These are phyloP conservation scores for Delphinapterus leucas DNA, from an alignment of 2,113 vertebrate species.

Conservation along the genomic window DNA sequence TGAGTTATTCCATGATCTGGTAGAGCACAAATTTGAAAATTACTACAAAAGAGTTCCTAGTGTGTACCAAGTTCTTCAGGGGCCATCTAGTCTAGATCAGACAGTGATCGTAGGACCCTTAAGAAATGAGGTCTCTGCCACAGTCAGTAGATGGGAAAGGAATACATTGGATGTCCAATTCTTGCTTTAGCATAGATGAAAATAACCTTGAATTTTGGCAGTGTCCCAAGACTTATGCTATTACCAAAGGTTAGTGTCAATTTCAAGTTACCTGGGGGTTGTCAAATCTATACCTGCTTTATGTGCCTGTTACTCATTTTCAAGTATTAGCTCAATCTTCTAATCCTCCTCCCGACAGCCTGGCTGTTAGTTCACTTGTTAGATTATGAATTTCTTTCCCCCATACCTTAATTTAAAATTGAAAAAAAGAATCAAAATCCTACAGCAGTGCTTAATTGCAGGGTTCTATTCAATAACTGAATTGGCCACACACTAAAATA, in stretches of 20 bases:
- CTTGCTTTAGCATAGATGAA: neutral
- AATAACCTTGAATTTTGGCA: neutral
- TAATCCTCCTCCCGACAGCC: neutral
- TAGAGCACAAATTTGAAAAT: neutral
- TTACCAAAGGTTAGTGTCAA: neutral
- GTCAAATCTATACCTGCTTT: neutral
- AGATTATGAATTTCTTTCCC: neutral
- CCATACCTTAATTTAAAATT: neutral
- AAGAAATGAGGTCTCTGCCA: neutral
- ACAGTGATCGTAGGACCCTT: neutral
- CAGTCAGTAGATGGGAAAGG: neutral
- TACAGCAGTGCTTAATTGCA: neutral
- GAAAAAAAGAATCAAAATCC: neutral
- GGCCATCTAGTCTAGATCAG: neutral
- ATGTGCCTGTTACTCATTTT: neutral
- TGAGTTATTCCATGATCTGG: neutral
- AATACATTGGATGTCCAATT: neutral
- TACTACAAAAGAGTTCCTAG: neutral
- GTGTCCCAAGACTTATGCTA: neutral
- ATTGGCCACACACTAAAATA: neutral
- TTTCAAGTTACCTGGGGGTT: neutral
- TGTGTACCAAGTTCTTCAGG: neutral
- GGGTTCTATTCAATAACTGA: neutral
- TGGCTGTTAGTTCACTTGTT: neutral
- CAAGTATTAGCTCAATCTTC: neutral